Evolutionary conservation across 1,140 invertebrate species (phyloP), one percentile per base, ranked within the genome.

Genomic region (Drosophila kepulauana): DNA sequence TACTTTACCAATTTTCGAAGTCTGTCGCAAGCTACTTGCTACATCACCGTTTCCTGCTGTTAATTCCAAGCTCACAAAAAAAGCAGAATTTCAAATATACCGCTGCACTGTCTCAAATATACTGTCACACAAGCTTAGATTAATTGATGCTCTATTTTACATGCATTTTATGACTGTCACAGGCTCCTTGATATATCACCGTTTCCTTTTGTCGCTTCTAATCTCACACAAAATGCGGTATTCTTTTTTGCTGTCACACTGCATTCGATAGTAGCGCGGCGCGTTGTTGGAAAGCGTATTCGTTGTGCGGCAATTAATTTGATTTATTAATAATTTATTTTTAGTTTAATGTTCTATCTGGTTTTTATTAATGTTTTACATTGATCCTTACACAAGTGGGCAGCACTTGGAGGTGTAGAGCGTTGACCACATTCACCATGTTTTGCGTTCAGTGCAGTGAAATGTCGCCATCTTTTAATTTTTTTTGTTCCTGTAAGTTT

Each of bases 381-480:
- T 54, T 57, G 72, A 75, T 75, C 73, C 73, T 70, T 64, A 64
- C 59, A 64, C 52, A 51, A 43, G 51, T 43, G 8, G 20, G 28
- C 25, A 66, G 41, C 20, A n/a, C 46, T 46, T 70, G 67, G 49
- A 63, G 49, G 38, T 56, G 57, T 51, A 46, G 30, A 33, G n/a
- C 48, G 48, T 41, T 64, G 62, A 64, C 35, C 30, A 13, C 20
- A 28, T 54, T 63, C 8, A 35, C 35, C 33, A 16, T 35, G 41
- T 46, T 59, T 25, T 59, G 41, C 38, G 38, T 59, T 1, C 20
- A 20, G 11, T 45, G 20, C 20, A 25, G 20, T 59, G 41, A 16
- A 45, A 6, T 59, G 38, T 51, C 7, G 20, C 56, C 15, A 54
- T 13, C 13, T 30, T 2, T 45, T 54, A 25, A 16, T 16, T 16